Percentiles rank a stretch among this genome's conserved stretches.
Conservation (phyloP, 2,888 invertebrate genomes). For the Yponomeuta evonymella region DNA sequence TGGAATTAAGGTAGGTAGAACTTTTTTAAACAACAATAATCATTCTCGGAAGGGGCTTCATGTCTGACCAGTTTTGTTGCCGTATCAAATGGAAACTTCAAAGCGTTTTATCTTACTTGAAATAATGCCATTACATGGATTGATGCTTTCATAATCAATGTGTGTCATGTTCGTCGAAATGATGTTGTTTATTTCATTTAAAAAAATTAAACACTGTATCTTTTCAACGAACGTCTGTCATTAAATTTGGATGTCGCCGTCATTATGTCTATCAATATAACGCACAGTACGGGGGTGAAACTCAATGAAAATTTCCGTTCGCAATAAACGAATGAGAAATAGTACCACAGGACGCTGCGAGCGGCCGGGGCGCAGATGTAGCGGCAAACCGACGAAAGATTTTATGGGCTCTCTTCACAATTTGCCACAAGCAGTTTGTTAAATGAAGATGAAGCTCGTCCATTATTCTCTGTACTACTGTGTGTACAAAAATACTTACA, state of each 20-base stretch:
- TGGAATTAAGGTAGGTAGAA: conserved; percentile 32
- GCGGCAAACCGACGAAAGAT: conserved; percentile 45
- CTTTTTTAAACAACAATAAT: conserved; percentile 20
- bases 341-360: conserved; percentile 28
- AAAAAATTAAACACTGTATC: conserved; percentile 1
- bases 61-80: background rate
- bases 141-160: background rate
- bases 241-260: conserved; percentile 48
- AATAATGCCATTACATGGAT: background rate
- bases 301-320: conserved; percentile 57
- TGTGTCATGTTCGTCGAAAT: background rate
- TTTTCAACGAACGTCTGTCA: conserved; percentile 20
- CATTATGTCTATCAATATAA: conserved; percentile 60
- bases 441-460: conserved; percentile 29
- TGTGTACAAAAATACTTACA: conserved; percentile 1
- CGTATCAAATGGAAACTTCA: background rate
- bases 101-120: background rate
- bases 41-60: background rate
- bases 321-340: conserved; percentile 59
- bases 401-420: conserved; percentile 45
- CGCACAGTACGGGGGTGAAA: conserved; percentile 33
- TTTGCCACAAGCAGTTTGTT: conserved; percentile 33
- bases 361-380: conserved; percentile 35
- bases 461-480: conserved; percentile 21
- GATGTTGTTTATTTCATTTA: conserved; percentile 5